phyloP scores from a whole-genome alignment of 2,797 vertebrate genomes.

The Acanthornis magna region DNA sequence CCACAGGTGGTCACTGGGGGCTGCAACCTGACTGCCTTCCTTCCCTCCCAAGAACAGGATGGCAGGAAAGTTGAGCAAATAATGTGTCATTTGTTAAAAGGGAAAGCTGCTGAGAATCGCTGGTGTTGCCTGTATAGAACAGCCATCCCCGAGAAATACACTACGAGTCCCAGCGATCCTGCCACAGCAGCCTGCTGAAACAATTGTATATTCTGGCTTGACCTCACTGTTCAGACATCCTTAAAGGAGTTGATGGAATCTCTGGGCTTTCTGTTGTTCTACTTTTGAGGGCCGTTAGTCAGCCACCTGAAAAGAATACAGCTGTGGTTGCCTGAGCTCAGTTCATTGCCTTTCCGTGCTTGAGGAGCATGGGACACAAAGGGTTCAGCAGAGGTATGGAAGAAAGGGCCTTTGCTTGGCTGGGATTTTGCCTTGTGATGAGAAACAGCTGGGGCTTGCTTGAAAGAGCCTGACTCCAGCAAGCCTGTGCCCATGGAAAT shows the following conservation, averaged over 20 bases:
- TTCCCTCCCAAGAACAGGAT: not conserved
- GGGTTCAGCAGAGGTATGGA: not conserved
- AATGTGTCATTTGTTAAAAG: not conserved
- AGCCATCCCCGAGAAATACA: not conserved
- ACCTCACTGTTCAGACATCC: conserved; percentile 2
- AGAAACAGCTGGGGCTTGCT: conserved; percentile 50
- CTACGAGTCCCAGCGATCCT: not conserved
- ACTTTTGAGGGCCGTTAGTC: not conserved
- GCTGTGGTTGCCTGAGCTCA: not conserved
- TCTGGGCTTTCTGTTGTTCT: conserved; percentile 16
- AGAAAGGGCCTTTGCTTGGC: conserved; percentile 39
- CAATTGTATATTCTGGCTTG: not conserved
- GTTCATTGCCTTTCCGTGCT: not conserved
- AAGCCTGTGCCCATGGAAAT: conserved; percentile 12
- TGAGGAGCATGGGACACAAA: conserved; percentile 10
- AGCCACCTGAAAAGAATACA: not conserved
- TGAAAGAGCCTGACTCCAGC: not conserved
- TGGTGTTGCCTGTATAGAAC: not conserved
- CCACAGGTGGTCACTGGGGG: not conserved
- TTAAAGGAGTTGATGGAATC: not conserved
- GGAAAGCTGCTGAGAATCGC: not conserved
- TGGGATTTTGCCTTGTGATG: conserved; percentile 17
- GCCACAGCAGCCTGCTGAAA: not conserved
- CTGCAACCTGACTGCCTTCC: not conserved
- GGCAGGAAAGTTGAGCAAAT: not conserved